These are phyloP conservation scores for Miniopterus natalensis DNA, from an alignment of 2,113 vertebrate genomes.

Conservation along the genomic window DNA sequence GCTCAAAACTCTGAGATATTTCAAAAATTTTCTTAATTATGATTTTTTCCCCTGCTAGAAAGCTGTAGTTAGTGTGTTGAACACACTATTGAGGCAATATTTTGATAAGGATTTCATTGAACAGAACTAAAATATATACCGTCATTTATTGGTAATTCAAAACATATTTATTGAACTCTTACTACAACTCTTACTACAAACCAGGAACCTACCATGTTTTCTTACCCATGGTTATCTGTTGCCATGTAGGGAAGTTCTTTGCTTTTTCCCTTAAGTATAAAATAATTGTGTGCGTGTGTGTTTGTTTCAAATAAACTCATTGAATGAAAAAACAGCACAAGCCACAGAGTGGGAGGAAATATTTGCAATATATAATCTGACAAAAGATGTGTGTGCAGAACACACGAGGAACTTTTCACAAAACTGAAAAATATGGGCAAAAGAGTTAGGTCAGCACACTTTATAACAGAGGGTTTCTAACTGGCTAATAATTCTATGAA, in stretches of 20 bases:
- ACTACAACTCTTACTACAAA: background rate
- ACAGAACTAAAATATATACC: background rate
- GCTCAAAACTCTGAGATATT: background rate
- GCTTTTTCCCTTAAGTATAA: background rate
- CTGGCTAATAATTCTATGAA: background rate
- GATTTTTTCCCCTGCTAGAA: background rate
- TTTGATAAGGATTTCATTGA: background rate
- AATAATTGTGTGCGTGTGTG: background rate
- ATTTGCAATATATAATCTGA: background rate
- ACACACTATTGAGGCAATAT: background rate
- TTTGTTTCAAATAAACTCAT: background rate
- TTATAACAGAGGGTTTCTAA: background rate
- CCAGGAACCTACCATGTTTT: background rate
- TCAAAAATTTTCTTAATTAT: background rate
- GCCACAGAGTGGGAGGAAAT: background rate
- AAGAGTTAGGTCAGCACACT: background rate
- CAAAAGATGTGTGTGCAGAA: background rate
- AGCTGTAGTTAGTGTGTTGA: background rate
- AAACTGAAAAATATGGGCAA: background rate
- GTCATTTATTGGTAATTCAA: conserved; percentile 22
- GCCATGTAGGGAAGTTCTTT: background rate
- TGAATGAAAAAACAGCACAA: background rate
- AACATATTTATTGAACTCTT: background rate
- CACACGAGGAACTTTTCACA: background rate
- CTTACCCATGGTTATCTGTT: background rate